Conservation (phyloP, 2,113 vertebrate species). For the Tetrao urogallus region DNA sequence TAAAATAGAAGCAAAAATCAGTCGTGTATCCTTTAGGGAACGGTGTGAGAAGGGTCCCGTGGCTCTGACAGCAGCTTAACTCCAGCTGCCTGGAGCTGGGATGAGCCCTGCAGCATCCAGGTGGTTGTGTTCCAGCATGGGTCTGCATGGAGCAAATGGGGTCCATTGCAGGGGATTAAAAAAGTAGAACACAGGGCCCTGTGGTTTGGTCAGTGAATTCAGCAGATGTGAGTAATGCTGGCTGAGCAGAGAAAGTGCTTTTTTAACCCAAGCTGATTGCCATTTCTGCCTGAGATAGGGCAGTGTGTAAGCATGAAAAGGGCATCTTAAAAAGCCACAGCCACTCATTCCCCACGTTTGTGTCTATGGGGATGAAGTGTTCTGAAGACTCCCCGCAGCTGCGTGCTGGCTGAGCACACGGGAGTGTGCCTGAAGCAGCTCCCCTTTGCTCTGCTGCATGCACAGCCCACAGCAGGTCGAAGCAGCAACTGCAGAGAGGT, state of each 20-base stretch:
- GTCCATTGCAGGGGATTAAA: accelerated
- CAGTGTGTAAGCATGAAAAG: background rate
- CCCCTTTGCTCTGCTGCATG: background rate
- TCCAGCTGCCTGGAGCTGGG: background rate
- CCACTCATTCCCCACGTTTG: background rate
- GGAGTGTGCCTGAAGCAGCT: background rate
- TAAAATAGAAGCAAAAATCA: background rate
- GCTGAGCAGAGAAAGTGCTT: background rate
- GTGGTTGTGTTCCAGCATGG: accelerated
- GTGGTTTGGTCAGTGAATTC: background rate
- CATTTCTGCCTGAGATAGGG: background rate
- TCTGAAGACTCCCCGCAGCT: background rate
- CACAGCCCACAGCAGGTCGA: background rate
- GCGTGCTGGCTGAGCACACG: background rate
- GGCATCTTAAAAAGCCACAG: background rate
- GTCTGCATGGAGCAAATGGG: background rate
- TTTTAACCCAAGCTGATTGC: background rate
- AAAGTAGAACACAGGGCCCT: background rate
- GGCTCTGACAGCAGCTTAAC: background rate
- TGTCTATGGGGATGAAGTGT: background rate
- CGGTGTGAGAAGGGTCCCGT: background rate
- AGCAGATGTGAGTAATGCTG: background rate
- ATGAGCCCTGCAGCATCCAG: background rate
- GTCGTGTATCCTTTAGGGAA: background rate
- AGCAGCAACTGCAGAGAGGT: background rate